These are phyloP conservation scores for Eulacestoma nigropectus DNA, from an alignment of 2,113 vertebrate species.

Conservation along the genomic window DNA sequence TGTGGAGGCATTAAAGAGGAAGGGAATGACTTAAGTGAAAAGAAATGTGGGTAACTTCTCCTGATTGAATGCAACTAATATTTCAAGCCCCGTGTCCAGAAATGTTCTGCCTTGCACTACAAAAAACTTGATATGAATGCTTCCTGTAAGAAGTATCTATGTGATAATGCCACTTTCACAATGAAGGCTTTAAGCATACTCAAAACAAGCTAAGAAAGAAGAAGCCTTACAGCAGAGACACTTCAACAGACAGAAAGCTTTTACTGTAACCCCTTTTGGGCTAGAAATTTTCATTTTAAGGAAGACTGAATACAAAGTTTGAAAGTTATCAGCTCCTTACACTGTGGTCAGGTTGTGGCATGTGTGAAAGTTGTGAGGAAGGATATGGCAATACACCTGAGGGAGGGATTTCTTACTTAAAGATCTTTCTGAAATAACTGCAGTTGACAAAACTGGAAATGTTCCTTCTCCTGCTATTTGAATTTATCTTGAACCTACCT, in stretches of 20 bases:
- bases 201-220: background rate
- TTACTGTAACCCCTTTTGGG: background rate
- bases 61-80: slow-evolving; percentile 10
- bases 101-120: background rate
- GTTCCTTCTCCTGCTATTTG: background rate
- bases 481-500: background rate
- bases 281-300: background rate
- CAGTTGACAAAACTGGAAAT: background rate
- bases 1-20: slow-evolving; percentile 68
- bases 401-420: background rate
- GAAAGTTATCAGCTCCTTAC: background rate
- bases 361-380: background rate
- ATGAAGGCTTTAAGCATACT: background rate
- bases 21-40: slow-evolving; percentile 64
- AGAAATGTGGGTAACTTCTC: slow-evolving; percentile 64
- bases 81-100: background rate
- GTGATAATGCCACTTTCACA: background rate
- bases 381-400: background rate
- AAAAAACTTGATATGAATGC: background rate
- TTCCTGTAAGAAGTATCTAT: background rate
- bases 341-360: background rate
- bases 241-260: background rate
- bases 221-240: background rate
- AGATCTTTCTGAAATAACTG: background rate
- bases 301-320: background rate